Conservation (phyloP, 2,797 vertebrate genomes). For the Argentina silus region DNA sequence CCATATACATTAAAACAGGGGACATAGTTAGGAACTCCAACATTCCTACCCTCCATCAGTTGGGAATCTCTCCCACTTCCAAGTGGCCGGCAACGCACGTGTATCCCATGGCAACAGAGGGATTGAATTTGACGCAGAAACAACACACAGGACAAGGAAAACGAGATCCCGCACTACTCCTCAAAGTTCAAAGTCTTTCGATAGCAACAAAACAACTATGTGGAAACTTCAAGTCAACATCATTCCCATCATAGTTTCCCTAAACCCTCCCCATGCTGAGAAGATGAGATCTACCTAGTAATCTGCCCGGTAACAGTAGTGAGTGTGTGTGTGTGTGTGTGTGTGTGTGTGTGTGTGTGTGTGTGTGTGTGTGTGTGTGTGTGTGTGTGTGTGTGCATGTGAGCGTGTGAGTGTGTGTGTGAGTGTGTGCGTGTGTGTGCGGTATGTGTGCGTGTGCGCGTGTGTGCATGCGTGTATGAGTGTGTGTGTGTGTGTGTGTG, state of each 20-base stretch:
- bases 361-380: constrained; percentile 4
- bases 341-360: constrained; percentile 36
- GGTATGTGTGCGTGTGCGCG: constrained; percentile 35
- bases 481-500: constrained; percentile 60
- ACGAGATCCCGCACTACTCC: constrained; percentile 35
- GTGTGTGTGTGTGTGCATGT: too few species aligned
- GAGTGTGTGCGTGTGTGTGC: too few species aligned
- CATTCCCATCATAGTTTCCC: constrained; percentile 45
- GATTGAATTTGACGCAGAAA: neutral
- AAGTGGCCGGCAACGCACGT: too few species aligned
- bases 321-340: constrained; percentile 51
- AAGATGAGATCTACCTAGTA: constrained; percentile 45
- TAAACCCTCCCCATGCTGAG: constrained; percentile 38
- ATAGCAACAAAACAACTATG: constrained; percentile 45
- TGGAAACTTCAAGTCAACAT: constrained; percentile 37
- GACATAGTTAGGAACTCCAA: constrained; percentile 22
- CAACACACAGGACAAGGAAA: constrained; percentile 31
- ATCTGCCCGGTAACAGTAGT: constrained; percentile 68
- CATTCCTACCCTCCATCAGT: neutral
- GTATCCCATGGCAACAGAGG: too few species aligned
- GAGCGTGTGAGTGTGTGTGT: too few species aligned
- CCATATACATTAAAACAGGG: constrained; percentile 39
- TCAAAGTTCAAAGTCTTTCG: constrained; percentile 47
- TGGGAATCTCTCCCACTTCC: too few species aligned
- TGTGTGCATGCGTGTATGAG: too few species aligned